These are phyloP conservation scores for Rhinella marina DNA, from an alignment of 2,797 vertebrate species.

Conservation along the genomic window DNA sequence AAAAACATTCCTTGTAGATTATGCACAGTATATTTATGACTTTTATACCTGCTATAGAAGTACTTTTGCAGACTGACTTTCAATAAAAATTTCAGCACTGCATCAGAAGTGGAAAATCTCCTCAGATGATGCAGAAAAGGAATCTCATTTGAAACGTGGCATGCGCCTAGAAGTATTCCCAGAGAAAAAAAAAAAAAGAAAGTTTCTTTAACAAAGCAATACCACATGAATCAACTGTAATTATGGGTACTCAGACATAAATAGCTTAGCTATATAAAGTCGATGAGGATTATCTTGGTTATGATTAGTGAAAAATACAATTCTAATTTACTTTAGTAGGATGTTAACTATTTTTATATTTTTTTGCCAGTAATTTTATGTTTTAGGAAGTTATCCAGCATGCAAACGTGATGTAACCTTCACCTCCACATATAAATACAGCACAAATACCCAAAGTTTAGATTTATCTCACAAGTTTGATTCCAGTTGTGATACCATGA, in stretches of 20 bases:
- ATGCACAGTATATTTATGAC: neutral
- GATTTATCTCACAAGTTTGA: neutral
- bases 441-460: neutral
- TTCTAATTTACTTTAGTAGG: neutral
- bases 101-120: constrained; percentile 50
- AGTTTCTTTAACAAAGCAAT: constrained; percentile 52
- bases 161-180: constrained; percentile 23
- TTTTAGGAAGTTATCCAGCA: neutral
- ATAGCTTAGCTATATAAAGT: constrained; percentile 47
- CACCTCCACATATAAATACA: neutral
- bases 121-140: constrained; percentile 36
- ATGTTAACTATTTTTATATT: constrained; percentile 13
- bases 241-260: constrained; percentile 43
- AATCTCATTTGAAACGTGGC: constrained; percentile 57
- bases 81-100: constrained; percentile 53
- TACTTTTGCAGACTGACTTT: constrained; percentile 51
- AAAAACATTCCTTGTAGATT: neutral
- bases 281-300: constrained; percentile 42
- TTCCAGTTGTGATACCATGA: neutral
- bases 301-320: constrained; percentile 36
- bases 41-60: constrained; percentile 19
- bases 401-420: neutral
- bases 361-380: neutral
- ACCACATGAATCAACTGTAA: constrained; percentile 58
- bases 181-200: constrained; percentile 31